These are phyloP conservation scores for Cydia strobilella DNA, from an alignment of 1,140 invertebrate genomes.

Conservation along the genomic window DNA sequence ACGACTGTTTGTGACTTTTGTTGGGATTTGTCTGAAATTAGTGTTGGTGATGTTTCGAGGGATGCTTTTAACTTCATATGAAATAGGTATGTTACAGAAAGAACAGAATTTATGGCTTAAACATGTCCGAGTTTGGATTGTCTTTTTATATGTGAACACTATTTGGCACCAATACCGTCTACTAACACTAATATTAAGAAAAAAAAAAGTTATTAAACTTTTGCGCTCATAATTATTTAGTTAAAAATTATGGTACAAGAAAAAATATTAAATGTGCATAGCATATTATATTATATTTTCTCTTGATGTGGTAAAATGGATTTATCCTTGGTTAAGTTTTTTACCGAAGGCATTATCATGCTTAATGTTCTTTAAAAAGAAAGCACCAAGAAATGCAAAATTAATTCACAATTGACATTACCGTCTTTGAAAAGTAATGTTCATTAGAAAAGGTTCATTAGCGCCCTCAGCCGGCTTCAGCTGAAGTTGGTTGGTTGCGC, in stretches of 20 bases:
- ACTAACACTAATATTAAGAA: no score
- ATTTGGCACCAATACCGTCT: no score
- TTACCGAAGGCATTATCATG: background rate
- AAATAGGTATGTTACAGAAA: no score
- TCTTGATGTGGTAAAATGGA: no score
- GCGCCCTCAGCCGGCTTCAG: background rate
- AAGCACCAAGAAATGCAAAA: background rate
- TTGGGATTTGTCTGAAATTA: background rate
- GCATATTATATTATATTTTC: no score
- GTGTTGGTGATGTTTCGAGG: background rate
- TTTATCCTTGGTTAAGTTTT: background rate
- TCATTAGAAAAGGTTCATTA: slow-evolving; percentile 13
- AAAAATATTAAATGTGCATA: no score
- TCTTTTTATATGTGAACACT: no score
- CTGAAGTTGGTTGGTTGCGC: background rate
- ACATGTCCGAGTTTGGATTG: no score
- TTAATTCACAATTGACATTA: background rate
- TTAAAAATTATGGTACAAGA: no score
- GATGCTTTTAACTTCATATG: background rate
- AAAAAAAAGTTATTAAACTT: no score
- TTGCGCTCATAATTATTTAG: no score
- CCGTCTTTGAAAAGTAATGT: slow-evolving; percentile 10
- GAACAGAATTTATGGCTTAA: no score
- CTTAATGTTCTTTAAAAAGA: background rate
- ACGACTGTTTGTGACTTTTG: slow-evolving; percentile 4